Evolutionary conservation across 2,888 invertebrate species (phyloP), one percentile per base, ranked within the genome.

Genomic region (Cryptus viduatorius): DNA sequence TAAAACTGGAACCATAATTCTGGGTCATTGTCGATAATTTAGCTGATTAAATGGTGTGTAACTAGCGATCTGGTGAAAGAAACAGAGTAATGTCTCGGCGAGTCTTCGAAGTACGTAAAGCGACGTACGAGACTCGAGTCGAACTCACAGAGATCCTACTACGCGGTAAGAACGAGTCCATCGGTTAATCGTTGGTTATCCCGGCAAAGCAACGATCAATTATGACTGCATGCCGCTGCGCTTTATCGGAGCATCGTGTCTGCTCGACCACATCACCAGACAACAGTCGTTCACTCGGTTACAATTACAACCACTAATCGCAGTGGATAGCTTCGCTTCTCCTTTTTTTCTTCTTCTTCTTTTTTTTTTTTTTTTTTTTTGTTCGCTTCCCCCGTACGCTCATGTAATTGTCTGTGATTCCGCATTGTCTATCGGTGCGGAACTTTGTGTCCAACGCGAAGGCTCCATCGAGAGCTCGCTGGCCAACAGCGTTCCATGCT

Each of bases 381-480:
- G 42, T 8, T 2, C 24, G 12, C 16, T 29, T 50, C 71, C 53
- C 69, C 12, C 56, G 59, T 73, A 56, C 59, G 71, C 82, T 80
- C 77, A 73, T 83, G 79, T 87, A 87, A 87, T 87, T 87, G 82
- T 79, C 84, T 79, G 80, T 87, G 82, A 86, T 84, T 84, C 79
- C 82, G 79, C 80, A 86, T 87, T 86, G 84, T 86, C 84, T 65
- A 84, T 79, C 83, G 84, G 42, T 84, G 81, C 84, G 79, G 80
- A 86, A 86, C 80, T 78, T 73, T 65, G 53, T 79, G 80, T 78
- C 75, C 82, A 69, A 71, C 71, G 78, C 61, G 24, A 19, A 19
- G 53, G 16, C 53, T 19, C 3, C 16, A 10, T 24, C 19, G 59
- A 64, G 59, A 61, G 12, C 24, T 1, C 24, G 24, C 53, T 53